phyloP scores from a whole-genome alignment of 2,797 vertebrate genomes.

The Mormyrops boulengeri region DNA sequence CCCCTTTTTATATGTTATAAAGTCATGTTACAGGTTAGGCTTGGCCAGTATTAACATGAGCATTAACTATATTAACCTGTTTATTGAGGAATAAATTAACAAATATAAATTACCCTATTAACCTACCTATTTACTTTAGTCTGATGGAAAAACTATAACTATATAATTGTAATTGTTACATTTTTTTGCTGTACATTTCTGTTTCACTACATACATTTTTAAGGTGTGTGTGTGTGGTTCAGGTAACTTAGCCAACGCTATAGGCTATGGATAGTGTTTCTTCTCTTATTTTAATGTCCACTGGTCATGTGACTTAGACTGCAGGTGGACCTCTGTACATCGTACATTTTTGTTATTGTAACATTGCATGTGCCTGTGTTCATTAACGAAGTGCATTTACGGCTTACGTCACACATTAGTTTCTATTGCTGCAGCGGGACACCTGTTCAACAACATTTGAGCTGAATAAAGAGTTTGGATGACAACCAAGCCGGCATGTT shows the following conservation, averaged over 20 bases:
- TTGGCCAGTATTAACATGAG: neutral
- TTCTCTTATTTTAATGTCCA: neutral
- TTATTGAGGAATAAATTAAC: neutral
- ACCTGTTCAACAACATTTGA: neutral
- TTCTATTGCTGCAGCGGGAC: neutral
- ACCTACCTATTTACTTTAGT: neutral
- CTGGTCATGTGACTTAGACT: neutral
- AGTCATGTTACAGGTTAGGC: neutral
- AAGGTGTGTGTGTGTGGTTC: neutral
- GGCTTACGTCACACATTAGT: neutral
- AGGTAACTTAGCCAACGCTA: neutral
- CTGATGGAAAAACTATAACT: neutral
- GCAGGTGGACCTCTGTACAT: neutral
- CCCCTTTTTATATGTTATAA: neutral
- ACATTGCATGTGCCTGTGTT: neutral
- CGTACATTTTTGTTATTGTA: neutral
- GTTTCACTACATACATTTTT: neutral
- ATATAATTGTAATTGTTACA: neutral
- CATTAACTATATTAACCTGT: neutral
- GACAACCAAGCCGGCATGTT: neutral
- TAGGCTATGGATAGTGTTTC: neutral
- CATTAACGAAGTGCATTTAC: neutral
- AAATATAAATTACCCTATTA: neutral
- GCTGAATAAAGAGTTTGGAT: neutral
- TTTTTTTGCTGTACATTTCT: neutral